A percentile compares a stretch with the other conserved stretches of the same genome.
Conservation (phyloP, 2,113 vertebrate species). For the Corythoichthys haematopterus region DNA sequence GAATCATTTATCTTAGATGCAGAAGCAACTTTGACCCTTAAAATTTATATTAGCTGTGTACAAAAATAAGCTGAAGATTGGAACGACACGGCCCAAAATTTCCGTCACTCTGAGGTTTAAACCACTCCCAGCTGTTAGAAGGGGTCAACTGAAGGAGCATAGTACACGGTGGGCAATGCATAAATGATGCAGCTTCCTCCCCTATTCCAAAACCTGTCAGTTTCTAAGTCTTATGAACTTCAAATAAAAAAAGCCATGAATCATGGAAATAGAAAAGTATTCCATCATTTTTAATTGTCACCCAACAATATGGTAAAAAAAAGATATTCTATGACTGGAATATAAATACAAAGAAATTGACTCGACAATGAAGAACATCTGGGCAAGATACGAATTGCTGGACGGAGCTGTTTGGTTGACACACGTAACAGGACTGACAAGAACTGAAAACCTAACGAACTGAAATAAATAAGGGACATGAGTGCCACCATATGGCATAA, state of each 20-base stretch:
- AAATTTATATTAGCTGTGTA: conserved; percentile 53
- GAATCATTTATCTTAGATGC: conserved; percentile 45
- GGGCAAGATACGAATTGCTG: too few relatives aligned
- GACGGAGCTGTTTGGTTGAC: too few relatives aligned
- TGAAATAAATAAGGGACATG: too few relatives aligned
- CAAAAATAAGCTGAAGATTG: conserved; percentile 52
- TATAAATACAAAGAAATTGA: too few relatives aligned
- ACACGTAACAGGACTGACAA: too few relatives aligned
- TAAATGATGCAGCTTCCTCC: conserved; percentile 45
- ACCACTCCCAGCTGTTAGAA: conserved; percentile 51
- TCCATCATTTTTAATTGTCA: too few relatives aligned
- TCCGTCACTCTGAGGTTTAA: conserved; percentile 57
- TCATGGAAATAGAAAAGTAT: too few relatives aligned
- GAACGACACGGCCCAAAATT: conserved; percentile 57
- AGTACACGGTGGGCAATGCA: conserved; percentile 18
- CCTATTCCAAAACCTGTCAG: neutral
- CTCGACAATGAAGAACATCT: too few relatives aligned
- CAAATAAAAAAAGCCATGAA: too few relatives aligned
- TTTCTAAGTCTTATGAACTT: too few relatives aligned
- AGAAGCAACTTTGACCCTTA: conserved; percentile 39
- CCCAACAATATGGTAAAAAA: neutral
- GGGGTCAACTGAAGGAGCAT: conserved; percentile 37
- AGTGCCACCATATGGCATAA: neutral
- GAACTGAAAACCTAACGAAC: too few relatives aligned
- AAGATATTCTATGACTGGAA: too few relatives aligned